Base-by-base conservation (phyloP, 2,888 invertebrate genomes). In the Caenorhabditis macrosperma region DNA sequence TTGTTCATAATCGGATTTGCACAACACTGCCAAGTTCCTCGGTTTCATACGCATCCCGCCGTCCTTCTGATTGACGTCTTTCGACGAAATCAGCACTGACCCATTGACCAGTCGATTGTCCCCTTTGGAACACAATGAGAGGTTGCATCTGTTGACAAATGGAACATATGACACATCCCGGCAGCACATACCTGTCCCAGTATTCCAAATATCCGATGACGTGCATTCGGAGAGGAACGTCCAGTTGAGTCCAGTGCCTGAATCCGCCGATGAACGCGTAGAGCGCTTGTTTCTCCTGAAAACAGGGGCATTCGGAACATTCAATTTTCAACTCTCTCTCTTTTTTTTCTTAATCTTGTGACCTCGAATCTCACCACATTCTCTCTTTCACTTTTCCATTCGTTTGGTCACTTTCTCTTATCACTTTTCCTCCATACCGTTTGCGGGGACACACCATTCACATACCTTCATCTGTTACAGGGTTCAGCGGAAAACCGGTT, bases 1-100 rank as follows among this genome's bases (percentile, higher is more conserved):
- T 28, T 60, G 60, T 20, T 60, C 60, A 17, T 28, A 60, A 60
- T 44, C 60, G 28, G 60, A 60, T 28, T 60, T 60, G 15, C 26
- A 60, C 28, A 60, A 28, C 3, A 15, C 60, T 12, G 60, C 60
- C 60, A 60, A 9, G 17, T 60, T 44, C 28, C 24, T 60, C 3
- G 41, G 60, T 44, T 17, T 60, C 44, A 60, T 35, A 6, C 30
- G 44, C 10, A 60, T 44, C 12, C 60, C 60, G 17, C 44, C 24
- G 22, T 60, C 28, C 44, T 60, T 24, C 7, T 41, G 44, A 7
- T 2, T 26, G 9, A 41, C n/a, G 15, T 28, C 28, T 28, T 44
- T 17, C 5, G 60, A 28, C 17, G 26, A 24, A 24, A 26, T 9
- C 24, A 24, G 15, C 6, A 52, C 26, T 9, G 52, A 26, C 15